phyloP scores from a whole-genome alignment of 2,888 invertebrate genomes.

The Apamea anceps region DNA sequence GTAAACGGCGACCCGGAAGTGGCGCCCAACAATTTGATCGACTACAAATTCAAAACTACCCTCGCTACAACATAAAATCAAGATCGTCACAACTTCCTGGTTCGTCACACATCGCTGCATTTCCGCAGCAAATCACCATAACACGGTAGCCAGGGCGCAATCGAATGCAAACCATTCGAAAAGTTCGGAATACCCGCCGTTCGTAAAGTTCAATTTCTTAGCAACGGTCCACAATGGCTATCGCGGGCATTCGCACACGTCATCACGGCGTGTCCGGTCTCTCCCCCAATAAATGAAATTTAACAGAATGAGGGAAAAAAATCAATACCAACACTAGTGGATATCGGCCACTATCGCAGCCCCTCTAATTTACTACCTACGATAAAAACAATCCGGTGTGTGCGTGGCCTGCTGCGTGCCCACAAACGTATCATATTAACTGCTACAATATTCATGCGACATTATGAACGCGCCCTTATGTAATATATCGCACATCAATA shows the following conservation, averaged over 20 bases:
- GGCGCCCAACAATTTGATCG: constrained; percentile 38
- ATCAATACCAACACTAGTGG: constrained; percentile 86
- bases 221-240: constrained; percentile 57
- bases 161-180: constrained; percentile 46
- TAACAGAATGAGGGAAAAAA: constrained; percentile 90
- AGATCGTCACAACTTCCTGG: constrained; percentile 48
- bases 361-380: constrained; percentile 87
- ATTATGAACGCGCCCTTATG: constrained; percentile 81
- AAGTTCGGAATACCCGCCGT: constrained; percentile 45
- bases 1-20: constrained; percentile 39
- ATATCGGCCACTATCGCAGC: constrained; percentile 86
- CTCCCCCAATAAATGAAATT: constrained; percentile 90
- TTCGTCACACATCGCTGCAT: constrained; percentile 56
- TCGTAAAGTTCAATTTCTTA: constrained; percentile 66
- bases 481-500: constrained; percentile 80
- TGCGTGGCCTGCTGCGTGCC: constrained; percentile 71
- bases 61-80: constrained; percentile 43
- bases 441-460: constrained; percentile 83
- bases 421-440: constrained; percentile 73
- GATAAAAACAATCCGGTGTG: constrained; percentile 87
- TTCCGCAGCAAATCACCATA: constrained; percentile 36
- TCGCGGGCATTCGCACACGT: constrained; percentile 73
- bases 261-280: constrained; percentile 80
- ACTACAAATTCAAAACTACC: constrained; percentile 56
- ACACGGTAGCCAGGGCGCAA: constrained; percentile 36